phyloP scores from a whole-genome alignment of 2,113 vertebrate species.

The Anser cygnoides region DNA sequence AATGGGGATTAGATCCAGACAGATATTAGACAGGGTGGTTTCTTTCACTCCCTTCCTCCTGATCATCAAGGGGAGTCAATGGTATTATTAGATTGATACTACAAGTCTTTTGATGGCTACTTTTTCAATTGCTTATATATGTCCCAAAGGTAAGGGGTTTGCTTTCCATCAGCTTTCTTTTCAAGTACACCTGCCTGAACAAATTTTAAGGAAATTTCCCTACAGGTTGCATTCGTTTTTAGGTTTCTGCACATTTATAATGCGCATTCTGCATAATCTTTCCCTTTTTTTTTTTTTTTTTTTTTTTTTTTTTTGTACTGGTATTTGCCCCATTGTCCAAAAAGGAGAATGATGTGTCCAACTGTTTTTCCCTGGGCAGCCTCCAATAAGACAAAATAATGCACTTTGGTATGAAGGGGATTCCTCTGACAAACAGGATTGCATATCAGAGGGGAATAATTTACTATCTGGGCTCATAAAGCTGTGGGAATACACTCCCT shows the following conservation, averaged over 20 bases:
- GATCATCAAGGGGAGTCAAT: not conserved
- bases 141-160: rapidly evolving
- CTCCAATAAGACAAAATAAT: not conserved
- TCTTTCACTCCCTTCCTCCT: not conserved
- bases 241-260: not conserved
- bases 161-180: not conserved
- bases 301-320: no score
- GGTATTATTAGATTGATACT: not conserved
- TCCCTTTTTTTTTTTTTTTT: not conserved
- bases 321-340: not conserved
- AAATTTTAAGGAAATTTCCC: not conserved
- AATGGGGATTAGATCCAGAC: not conserved
- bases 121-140: not conserved
- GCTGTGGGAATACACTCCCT: not conserved
- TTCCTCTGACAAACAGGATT: not conserved
- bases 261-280: not conserved
- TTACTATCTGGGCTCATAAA: not conserved
- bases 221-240: not conserved
- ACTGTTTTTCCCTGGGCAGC: not conserved
- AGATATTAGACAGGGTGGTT: not conserved
- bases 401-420: not conserved
- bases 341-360: not conserved
- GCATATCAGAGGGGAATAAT: not conserved
- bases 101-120: not conserved
- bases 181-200: not conserved